These are phyloP conservation scores for Cosmia trapezina DNA, from an alignment of 2,888 invertebrate species.

Conservation along the genomic window DNA sequence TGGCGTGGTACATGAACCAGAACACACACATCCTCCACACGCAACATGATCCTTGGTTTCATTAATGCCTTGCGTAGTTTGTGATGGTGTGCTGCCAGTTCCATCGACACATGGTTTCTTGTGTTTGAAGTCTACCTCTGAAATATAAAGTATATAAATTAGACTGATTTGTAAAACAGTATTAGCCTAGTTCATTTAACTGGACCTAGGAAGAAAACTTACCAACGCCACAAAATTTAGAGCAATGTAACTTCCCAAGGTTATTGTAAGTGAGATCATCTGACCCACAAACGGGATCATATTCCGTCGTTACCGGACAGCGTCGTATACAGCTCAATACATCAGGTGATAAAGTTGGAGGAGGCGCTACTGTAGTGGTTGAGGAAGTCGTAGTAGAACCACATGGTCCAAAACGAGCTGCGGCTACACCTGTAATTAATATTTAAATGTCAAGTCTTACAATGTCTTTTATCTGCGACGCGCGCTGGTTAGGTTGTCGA, in stretches of 20 bases:
- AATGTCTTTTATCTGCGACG: not conserved
- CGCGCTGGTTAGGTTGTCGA: too few relatives aligned
- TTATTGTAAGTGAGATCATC: conserved; percentile 81
- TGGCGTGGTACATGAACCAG: too few relatives aligned
- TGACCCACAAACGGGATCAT: conserved; percentile 85
- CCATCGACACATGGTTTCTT: conserved; percentile 29
- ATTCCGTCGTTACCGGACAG: conserved; percentile 80
- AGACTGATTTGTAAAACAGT: not conserved
- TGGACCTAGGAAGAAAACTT: conserved; percentile 62
- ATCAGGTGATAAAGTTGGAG: conserved; percentile 16
- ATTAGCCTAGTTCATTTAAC: not conserved
- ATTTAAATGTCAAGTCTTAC: not conserved
- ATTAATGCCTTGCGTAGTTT: not conserved
- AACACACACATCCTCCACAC: too few relatives aligned
- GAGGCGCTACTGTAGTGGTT: conserved; percentile 16
- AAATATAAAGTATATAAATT: conserved; percentile 21
- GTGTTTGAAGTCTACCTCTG: conserved; percentile 60
- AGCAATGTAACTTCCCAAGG: conserved; percentile 77
- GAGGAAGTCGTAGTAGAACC: conserved; percentile 15
- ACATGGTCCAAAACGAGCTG: conserved; percentile 33
- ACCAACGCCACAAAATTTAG: conserved; percentile 82
- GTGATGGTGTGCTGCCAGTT: conserved; percentile 13
- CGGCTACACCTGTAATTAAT: conserved; percentile 42
- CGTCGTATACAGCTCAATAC: conserved; percentile 64
- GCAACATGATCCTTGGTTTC: conserved; percentile 17